Evolutionary conservation across 2,888 invertebrate genomes (phyloP), one percentile per base, ranked within the genome.

Genomic region (Malthinus flaveolus): DNA sequence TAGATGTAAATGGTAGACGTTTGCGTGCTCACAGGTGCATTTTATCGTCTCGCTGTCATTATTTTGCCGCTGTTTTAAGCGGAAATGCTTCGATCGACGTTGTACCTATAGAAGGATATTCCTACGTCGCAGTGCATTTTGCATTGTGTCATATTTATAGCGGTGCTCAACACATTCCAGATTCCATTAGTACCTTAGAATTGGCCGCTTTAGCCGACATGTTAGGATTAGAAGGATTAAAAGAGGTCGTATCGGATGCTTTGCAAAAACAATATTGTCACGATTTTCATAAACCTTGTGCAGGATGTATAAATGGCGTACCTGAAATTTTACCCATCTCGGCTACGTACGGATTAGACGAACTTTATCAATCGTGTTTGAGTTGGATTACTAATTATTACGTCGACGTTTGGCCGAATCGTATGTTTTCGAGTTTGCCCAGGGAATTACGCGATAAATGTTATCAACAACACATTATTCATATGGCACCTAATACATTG

Each of bases 131-230:
- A 1, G 93, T 95, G 3, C 91, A 95, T 78, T 96, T 96, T 80
- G 90, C 94, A 0, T 79, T 97, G 59, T 91, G 94, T 69, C 96
- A 96, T 76, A 92, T 97, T 65, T 97, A 97, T 74, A 95, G 96
- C 59, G 97, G 97, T 1, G 88, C 93, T 31, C 90, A 92, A 34
- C 89, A 90, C 68, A 90, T 97, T 53, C 94, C 95, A 0, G 92
- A 92, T 68, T 87, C 89, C 1, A 89, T 95, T 63, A 91, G 90
- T 75, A 85, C 95, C 46, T 89, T 92, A 58, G 95, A 95, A 76
- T 77, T 96, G 64, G 90, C 95, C 0, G 91, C 93, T 0, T 78
- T 96, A 52, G 91, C 95, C 0, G 95, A 96, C 77, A 90, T 95
- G 86, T 80, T 96, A 50, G 90, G 93, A 6, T 78, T 97, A 13